Base-by-base conservation (phyloP, 2,888 invertebrate species). In the Drosophila algonquin region DNA sequence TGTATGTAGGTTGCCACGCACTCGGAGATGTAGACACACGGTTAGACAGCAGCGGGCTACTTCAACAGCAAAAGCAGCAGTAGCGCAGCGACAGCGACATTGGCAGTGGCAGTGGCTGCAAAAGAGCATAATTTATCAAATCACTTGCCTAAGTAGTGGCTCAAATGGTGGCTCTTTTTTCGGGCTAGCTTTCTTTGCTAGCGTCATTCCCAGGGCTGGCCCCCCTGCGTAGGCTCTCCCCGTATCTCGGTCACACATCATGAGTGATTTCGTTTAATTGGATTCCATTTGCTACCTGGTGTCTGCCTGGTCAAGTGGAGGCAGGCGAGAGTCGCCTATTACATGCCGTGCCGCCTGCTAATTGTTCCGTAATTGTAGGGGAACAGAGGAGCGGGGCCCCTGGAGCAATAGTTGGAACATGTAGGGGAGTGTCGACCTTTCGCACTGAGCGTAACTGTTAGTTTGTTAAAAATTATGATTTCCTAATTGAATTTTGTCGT, bases 141-240 rank as follows among this genome's bases (percentile, higher is more conserved):
- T 82, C 74, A 68, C 64, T 75, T 72, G 76, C 71, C 74, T 78
- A 82, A 83, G 82, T 8, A 8, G 30, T 8, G 30, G 30, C 7
- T 30, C 5, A 24, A 24, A 24, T 24, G 5, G 24, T 44, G 51
- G 48, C 12, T 8, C 27, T 44, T 44, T 44, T 32, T 44, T 35
- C 27, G 7, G 27, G 16, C 52, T 56, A 60, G 27, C 18, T 56
- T 54, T 62, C 70, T 81, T 85, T 79, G 55, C 72, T 58, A 61
- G 18, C 62, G 69, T 82, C 75, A 65, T 75, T 27, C 40, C 58
- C 69, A 58, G 48, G 30, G 30, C 30, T 30, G 30, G 68, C 52
- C 56, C 65, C 71, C 71, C 62, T 44, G 68, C 63, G 61, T 73
- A 70, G 73, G 71, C 69, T 21, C 21, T 21, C 69, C 56, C 72